A percentile compares a stretch with the other conserved stretches of the same genome.
These are phyloP conservation scores for Festucalex cinctus DNA, from an alignment of 2,113 vertebrate genomes.

Conservation along the genomic window DNA sequence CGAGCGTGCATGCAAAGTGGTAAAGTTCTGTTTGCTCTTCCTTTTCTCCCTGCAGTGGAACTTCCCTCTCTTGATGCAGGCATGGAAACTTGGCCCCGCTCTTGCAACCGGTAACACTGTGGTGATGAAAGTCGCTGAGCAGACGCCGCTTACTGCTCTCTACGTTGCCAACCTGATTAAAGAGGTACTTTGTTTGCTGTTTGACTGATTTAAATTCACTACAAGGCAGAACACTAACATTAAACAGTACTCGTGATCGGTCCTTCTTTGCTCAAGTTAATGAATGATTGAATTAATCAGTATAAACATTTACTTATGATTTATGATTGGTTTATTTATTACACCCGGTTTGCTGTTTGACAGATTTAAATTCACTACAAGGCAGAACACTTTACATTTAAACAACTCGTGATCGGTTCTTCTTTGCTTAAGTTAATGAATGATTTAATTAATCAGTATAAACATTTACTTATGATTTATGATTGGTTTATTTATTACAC, in stretches of 20 bases:
- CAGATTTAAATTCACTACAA: no score
- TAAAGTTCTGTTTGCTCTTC: conserved; percentile 1
- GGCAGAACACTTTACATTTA: neutral
- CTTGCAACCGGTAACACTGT: conserved; percentile 93
- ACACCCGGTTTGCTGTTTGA: neutral
- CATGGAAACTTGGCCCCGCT: conserved; percentile 93
- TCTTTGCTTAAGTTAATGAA: neutral
- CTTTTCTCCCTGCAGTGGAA: conserved; percentile 80
- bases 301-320: neutral
- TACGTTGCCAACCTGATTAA: conserved; percentile 88
- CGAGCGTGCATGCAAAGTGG: conserved; percentile 1
- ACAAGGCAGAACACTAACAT: neutral
- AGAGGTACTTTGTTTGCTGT: conserved; percentile 74
- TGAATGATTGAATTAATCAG: neutral
- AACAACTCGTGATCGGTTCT: neutral
- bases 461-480: neutral
- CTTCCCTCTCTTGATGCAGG: conserved; percentile 92
- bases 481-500: no score
- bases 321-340: no score
- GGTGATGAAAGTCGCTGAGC: conserved; percentile 95
- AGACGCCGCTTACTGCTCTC: conserved; percentile 89
- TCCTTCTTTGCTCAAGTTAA: neutral
- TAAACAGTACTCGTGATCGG: neutral
- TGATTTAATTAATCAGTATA: neutral
- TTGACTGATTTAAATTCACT: no score